Conservation (phyloP, 2,113 vertebrate species). For the Spilogale gracilis region DNA sequence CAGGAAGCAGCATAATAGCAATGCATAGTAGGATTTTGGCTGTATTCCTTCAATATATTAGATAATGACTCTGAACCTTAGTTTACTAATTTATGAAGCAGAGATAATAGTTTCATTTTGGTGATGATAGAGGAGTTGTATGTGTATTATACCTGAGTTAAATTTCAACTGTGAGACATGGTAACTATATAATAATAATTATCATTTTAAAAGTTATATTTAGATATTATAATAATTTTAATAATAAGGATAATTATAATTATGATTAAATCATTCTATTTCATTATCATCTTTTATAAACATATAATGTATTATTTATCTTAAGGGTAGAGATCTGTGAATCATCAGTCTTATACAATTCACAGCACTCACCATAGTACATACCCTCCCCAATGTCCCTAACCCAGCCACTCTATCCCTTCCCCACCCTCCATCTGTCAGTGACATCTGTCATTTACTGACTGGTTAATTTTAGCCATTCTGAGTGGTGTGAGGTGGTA, state of each 20-base stretch:
- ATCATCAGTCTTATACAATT: too few relatives aligned
- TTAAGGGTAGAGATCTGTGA: too few relatives aligned
- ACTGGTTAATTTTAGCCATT: too few relatives aligned
- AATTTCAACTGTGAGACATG: neutral
- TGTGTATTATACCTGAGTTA: neutral
- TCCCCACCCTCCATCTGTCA: too few relatives aligned
- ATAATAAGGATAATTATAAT: neutral
- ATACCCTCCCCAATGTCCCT: too few relatives aligned
- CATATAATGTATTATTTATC: too few relatives aligned
- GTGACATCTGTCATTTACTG: too few relatives aligned
- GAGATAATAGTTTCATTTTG: neutral
- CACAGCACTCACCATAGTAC: too few relatives aligned
- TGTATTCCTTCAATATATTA: neutral
- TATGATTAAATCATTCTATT: neutral
- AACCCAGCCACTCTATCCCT: too few relatives aligned
- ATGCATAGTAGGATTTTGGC: neutral
- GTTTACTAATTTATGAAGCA: neutral
- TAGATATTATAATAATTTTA: neutral
- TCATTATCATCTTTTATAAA: neutral
- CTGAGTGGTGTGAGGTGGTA: too few relatives aligned
- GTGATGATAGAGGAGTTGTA: neutral
- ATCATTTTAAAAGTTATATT: neutral
- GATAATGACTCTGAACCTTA: neutral
- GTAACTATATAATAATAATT: neutral
- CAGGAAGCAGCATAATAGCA: neutral